A percentile compares a stretch with the other conserved stretches of the same genome.
Evolutionary conservation across 2,113 vertebrate species (phyloP).

Genomic region (Lucifuga dentata): DNA sequence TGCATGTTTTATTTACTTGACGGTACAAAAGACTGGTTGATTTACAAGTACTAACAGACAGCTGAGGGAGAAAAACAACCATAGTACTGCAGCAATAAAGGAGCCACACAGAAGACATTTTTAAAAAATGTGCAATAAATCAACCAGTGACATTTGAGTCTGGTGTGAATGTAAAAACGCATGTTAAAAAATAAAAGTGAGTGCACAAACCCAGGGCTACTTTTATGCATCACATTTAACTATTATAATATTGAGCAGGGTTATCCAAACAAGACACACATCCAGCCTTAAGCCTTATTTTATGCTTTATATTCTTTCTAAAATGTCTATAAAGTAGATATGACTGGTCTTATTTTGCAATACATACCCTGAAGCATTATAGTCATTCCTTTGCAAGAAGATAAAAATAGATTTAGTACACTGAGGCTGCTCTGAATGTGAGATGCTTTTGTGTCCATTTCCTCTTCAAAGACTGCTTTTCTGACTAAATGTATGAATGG

Average conservation of each 20-base stretch:
- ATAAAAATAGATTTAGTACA: slow-evolving; percentile 44
- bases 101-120: background rate
- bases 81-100: background rate
- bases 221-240: slow-evolving; percentile 3
- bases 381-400: background rate
- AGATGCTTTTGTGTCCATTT: slow-evolving; percentile 14
- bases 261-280: too few relatives aligned
- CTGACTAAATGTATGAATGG: background rate
- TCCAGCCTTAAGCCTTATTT: too few relatives aligned
- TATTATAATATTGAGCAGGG: too few relatives aligned
- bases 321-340: background rate
- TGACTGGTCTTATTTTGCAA: background rate
- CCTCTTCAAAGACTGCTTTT: background rate
- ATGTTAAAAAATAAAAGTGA: background rate
- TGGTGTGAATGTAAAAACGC: slow-evolving; percentile 7
- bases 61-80: slow-evolving; percentile 39
- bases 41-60: slow-evolving; percentile 25
- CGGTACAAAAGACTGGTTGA: slow-evolving; percentile 10
- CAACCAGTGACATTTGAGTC: background rate
- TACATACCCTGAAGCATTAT: background rate
- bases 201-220: background rate
- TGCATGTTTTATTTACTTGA: slow-evolving; percentile 61
- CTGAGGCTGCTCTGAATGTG: background rate
- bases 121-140: background rate
- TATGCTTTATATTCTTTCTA: too few relatives aligned